Percentiles rank a stretch among this genome's conserved stretches.
Conservation (phyloP, 1,140 invertebrate species). For the Brachystomella parvula region DNA sequence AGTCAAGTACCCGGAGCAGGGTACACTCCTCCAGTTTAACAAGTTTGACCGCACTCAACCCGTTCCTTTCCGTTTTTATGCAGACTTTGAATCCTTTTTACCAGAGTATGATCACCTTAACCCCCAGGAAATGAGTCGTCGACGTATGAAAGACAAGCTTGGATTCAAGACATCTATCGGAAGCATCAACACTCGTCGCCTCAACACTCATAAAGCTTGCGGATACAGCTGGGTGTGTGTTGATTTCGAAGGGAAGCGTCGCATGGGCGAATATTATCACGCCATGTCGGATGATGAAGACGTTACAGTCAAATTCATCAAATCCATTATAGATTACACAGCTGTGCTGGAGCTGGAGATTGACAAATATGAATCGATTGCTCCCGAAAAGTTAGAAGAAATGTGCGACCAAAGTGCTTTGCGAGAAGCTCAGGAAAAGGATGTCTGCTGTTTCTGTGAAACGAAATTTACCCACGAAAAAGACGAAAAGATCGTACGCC, state of each 20-base stretch:
- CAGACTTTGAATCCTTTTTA: constrained; percentile 13
- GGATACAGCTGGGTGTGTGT: constrained; percentile 2
- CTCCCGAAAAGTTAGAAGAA: not conserved
- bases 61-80: not conserved
- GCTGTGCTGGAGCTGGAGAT: not conserved
- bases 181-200: not conserved
- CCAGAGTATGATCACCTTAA: not conserved
- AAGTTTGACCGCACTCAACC: not conserved
- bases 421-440: not conserved
- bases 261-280: not conserved
- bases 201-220: not conserved
- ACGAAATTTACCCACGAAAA: not conserved
- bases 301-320: not conserved
- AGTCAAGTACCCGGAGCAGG: not conserved
- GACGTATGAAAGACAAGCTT: not conserved
- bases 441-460: not conserved
- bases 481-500: not conserved
- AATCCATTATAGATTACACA: not conserved
- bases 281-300: not conserved
- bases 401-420: not conserved
- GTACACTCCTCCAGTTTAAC: not conserved
- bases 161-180: not conserved
- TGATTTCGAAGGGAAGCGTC: not conserved
- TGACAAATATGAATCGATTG: not conserved
- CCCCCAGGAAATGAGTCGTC: not conserved